phyloP scores from a whole-genome alignment of 2,888 invertebrate species.

The Pristionchus exspectatus region DNA sequence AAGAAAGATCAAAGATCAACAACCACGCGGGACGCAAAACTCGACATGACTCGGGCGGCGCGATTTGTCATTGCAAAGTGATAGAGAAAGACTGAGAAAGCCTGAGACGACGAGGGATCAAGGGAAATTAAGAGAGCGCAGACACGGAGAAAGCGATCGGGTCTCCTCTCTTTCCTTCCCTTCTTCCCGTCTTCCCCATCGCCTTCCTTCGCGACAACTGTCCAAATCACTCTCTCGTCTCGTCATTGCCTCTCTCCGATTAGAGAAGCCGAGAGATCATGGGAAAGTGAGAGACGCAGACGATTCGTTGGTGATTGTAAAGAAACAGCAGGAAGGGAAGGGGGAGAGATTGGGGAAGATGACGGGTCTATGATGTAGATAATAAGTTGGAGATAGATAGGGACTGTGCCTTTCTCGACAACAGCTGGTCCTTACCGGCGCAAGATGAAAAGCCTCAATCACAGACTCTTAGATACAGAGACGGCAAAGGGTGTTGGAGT shows the following conservation, averaged over 20 bases:
- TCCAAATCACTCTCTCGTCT: neutral
- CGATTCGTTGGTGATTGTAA: neutral
- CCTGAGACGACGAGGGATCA: neutral
- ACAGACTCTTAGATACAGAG: too few relatives aligned
- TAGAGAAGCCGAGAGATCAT: neutral
- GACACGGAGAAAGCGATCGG: neutral
- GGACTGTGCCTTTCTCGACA: neutral
- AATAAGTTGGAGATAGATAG: neutral
- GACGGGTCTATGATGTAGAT: neutral
- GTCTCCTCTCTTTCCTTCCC: neutral
- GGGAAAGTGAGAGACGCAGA: neutral
- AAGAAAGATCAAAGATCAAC: neutral
- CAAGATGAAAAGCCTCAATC: neutral
- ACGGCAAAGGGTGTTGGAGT: too few relatives aligned
- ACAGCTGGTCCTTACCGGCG: neutral
- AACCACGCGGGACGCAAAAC: neutral
- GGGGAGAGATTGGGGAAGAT: neutral
- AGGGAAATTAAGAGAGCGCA: neutral
- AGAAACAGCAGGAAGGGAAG: neutral
- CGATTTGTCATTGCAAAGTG: neutral
- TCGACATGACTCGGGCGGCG: neutral
- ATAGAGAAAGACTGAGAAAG: neutral
- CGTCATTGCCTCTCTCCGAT: neutral
- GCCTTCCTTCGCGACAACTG: neutral
- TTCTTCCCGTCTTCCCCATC: neutral